Evolutionary conservation across 2,113 vertebrate species (phyloP).

Genomic region (Macquaria ambigua): DNA sequence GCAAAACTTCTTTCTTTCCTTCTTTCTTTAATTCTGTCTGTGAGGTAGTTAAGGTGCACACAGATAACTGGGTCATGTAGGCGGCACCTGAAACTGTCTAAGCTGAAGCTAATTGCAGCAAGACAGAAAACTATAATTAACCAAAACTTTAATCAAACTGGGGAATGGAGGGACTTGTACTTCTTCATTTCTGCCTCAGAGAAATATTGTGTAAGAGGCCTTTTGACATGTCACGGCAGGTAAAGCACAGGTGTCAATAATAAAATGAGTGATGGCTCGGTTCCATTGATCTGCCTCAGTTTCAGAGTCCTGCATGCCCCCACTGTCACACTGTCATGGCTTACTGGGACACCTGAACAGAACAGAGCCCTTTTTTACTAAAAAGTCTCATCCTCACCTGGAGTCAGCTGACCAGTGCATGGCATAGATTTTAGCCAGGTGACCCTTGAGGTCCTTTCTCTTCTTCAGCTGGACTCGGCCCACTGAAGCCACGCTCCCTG

Average conservation of each 20-base stretch:
- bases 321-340: background rate
- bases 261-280: too few species aligned
- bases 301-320: background rate
- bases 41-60: too few species aligned
- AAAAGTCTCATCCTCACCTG: conserved; percentile 68
- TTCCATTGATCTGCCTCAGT: background rate
- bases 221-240: background rate
- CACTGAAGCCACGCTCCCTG: conserved; percentile 67
- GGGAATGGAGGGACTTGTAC: background rate
- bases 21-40: background rate
- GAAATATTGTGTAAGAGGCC: background rate
- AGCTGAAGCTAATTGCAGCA: too few species aligned
- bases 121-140: too few species aligned
- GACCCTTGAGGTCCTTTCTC: conserved; percentile 86
- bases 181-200: background rate
- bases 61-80: too few species aligned
- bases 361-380: too few species aligned
- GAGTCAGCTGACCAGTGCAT: conserved; percentile 86
- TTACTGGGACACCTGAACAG: too few species aligned
- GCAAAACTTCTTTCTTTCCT: background rate
- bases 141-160: background rate
- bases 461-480: conserved; percentile 85
- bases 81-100: too few species aligned
- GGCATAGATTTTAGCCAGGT: conserved; percentile 88
- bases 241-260: background rate